Evolutionary conservation across 2,113 vertebrate species (phyloP).

Genomic region (Amphilophus citrinellus): DNA sequence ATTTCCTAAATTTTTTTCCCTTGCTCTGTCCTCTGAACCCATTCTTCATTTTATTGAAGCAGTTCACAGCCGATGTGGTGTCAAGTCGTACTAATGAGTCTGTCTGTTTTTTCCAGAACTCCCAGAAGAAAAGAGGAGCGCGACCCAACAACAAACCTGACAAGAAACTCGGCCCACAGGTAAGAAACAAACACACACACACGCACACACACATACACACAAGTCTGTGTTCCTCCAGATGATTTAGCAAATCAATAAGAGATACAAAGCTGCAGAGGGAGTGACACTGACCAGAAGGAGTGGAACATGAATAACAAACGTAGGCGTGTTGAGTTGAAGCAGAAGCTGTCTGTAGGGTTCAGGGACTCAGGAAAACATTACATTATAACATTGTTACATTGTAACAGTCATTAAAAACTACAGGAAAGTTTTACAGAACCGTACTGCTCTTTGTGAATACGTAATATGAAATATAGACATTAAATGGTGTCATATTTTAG

Average conservation of each 20-base stretch:
- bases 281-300: not conserved
- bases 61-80: not conserved
- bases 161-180: slow-evolving; percentile 91
- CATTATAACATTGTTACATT: too few relatives aligned
- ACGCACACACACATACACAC: not conserved
- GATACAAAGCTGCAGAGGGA: not conserved
- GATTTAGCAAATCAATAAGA: slow-evolving; percentile 43
- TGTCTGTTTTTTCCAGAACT: slow-evolving; percentile 84
- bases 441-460: not conserved
- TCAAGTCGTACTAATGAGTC: slow-evolving; percentile 21
- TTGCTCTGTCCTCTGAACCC: not conserved
- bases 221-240: not conserved
- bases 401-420: too few relatives aligned
- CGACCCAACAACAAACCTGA: slow-evolving; percentile 91
- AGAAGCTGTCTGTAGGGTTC: not conserved
- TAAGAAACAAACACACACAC: slow-evolving; percentile 64
- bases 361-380: not conserved
- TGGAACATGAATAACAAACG: not conserved
- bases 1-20: too few relatives aligned
- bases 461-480: not conserved
- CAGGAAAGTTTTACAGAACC: not conserved
- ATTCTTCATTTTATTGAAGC: not conserved
- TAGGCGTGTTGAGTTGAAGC: not conserved
- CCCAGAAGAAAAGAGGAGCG: slow-evolving; percentile 92
- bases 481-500: not conserved